phyloP scores from a whole-genome alignment of 1,140 invertebrate species.

The Aphidius ervi region DNA sequence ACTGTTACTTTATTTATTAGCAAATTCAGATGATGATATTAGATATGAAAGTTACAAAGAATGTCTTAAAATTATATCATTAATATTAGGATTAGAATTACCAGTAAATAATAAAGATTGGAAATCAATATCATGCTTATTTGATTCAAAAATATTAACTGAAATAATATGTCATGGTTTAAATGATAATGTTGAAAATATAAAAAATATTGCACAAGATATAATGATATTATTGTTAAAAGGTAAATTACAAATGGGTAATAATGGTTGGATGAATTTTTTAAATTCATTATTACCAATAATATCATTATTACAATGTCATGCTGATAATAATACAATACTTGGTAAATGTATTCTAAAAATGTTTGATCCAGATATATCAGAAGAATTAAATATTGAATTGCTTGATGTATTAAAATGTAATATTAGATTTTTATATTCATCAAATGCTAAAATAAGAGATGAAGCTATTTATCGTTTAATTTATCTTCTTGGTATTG shows the following conservation, averaged over 20 bases:
- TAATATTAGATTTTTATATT: slow-evolving; percentile 53
- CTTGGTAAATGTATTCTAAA: slow-evolving; percentile 58
- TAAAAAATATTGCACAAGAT: slow-evolving; percentile 56
- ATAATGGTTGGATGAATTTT: slow-evolving; percentile 57
- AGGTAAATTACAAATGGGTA: slow-evolving; percentile 57
- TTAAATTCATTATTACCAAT: slow-evolving; percentile 56
- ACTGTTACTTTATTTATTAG: slow-evolving; percentile 37
- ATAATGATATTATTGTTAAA: slow-evolving; percentile 61
- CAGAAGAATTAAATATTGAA: slow-evolving; percentile 53
- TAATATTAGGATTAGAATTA: slow-evolving; percentile 43
- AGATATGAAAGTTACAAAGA: slow-evolving; percentile 45
- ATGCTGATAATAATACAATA: slow-evolving; percentile 41
- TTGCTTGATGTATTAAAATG: slow-evolving; percentile 53
- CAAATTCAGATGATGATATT: slow-evolving; percentile 41
- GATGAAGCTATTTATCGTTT: slow-evolving; percentile 54
- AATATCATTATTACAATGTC: slow-evolving; percentile 54
- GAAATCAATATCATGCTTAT: slow-evolving; percentile 52
- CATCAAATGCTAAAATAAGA: slow-evolving; percentile 40
- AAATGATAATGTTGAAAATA: slow-evolving; percentile 51
- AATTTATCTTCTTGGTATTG: slow-evolving; percentile 51
- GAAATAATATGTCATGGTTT: slow-evolving; percentile 63
- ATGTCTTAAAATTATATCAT: slow-evolving; percentile 43
- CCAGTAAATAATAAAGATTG: slow-evolving; percentile 35
- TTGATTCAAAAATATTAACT: slow-evolving; percentile 55
- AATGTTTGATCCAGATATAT: slow-evolving; percentile 61